Evolutionary conservation across 2,113 vertebrate genomes (phyloP).

Genomic region (Colius striatus): DNA sequence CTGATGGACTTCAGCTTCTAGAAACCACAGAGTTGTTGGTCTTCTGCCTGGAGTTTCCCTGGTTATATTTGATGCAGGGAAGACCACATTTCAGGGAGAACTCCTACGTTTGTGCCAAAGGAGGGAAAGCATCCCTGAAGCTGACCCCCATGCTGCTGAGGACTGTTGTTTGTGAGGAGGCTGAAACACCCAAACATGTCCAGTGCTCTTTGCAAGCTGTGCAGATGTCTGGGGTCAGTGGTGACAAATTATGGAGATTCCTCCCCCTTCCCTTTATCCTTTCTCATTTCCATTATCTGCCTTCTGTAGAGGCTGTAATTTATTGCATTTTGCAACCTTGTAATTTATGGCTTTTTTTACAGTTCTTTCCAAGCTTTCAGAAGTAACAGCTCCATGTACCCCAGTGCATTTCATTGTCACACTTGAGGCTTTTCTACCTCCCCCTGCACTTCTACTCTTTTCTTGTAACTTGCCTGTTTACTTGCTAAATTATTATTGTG

Average conservation of each 20-base stretch:
- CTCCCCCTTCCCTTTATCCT: conserved; percentile 57
- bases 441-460: conserved; percentile 58
- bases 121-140: neutral
- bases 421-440: conserved; percentile 60
- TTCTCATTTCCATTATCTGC: conserved; percentile 75
- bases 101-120: neutral
- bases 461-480: conserved; percentile 70
- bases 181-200: conserved; percentile 69
- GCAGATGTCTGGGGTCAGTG: conserved; percentile 72
- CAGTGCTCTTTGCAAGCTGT: conserved; percentile 29
- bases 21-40: fast-evolving
- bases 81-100: fast-evolving
- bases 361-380: conserved; percentile 67
- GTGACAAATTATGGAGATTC: conserved; percentile 76
- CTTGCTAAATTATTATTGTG: conserved; percentile 77
- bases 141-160: neutral
- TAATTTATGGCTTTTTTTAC: conserved; percentile 74
- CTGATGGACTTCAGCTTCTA: neutral
- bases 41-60: neutral
- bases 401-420: conserved; percentile 66
- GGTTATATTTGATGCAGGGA: neutral
- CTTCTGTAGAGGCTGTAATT: conserved; percentile 75
- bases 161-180: conserved; percentile 18
- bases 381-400: conserved; percentile 62
- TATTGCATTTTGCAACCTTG: conserved; percentile 76